phyloP scores from a whole-genome alignment of 2,113 vertebrate species.

The Hemiprocne comata region DNA sequence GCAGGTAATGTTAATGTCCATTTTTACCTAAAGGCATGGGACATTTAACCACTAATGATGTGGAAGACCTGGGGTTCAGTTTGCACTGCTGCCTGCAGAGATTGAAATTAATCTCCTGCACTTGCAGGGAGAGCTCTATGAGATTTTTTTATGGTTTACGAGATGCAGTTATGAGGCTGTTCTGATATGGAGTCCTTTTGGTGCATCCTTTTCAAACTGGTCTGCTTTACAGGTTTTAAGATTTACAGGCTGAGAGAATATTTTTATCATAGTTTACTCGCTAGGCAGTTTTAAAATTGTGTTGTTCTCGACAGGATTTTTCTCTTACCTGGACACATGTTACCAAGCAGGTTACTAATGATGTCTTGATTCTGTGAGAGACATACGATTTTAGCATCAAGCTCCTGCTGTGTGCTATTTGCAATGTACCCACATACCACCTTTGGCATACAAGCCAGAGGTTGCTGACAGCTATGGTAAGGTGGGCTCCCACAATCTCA shows the following conservation, averaged over 20 bases:
- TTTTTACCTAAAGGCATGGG: neutral
- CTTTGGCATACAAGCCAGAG: neutral
- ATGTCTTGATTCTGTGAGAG: neutral
- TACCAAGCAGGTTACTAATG: neutral
- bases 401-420: neutral
- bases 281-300: neutral
- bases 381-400: neutral
- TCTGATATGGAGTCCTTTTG: neutral
- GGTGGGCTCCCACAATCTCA: neutral
- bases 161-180: neutral
- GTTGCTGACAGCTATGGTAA: neutral
- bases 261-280: neutral
- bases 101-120: neutral
- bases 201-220: neutral
- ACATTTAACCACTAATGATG: neutral
- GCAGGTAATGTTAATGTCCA: neutral
- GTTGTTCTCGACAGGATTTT: neutral
- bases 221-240: neutral
- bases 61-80: constrained; percentile 8
- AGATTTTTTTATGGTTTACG: neutral
- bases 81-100: neutral
- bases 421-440: neutral
- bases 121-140: neutral
- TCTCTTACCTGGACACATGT: neutral
- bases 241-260: neutral